Percentiles rank a stretch among this genome's conserved stretches.
Conservation (phyloP, 2,113 vertebrate species). For the Ciconia boyciana region DNA sequence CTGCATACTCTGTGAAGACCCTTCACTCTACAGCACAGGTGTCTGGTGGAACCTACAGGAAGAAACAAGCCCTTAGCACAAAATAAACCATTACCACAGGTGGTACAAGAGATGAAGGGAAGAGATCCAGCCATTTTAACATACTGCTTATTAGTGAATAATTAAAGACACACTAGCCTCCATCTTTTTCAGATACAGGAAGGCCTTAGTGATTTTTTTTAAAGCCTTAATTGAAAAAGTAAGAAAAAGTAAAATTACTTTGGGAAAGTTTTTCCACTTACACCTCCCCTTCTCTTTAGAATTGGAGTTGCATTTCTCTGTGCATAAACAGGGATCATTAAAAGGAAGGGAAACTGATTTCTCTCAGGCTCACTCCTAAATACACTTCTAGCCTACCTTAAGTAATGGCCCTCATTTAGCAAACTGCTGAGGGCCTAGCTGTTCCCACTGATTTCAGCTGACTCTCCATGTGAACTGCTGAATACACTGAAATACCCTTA, state of each 20-base stretch:
- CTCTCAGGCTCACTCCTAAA: conserved; percentile 28
- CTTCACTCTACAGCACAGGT: not conserved
- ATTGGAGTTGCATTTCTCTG: not conserved
- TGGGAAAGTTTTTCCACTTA: not conserved
- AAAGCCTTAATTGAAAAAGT: not conserved
- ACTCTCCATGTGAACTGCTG: not conserved
- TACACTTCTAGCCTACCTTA: not conserved
- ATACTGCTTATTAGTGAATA: not conserved
- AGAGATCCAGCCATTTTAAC: not conserved
- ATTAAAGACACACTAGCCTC: not conserved
- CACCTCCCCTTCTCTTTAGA: not conserved
- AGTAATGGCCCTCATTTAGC: conserved; percentile 40
- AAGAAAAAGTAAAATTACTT: not conserved
- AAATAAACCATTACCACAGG: not conserved
- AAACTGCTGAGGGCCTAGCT: conserved; percentile 3
- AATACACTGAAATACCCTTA: not conserved
- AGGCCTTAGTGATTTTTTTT: not conserved
- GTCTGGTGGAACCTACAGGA: not conserved
- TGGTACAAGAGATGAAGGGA: not conserved
- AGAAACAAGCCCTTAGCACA: not conserved
- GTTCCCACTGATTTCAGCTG: not conserved
- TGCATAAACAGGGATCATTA: not conserved
- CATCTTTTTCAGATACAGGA: not conserved
- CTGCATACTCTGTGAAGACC: not conserved
- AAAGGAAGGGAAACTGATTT: conserved; percentile 17